Conservation (phyloP, 2,888 invertebrate genomes). For the Helobdella robusta region DNA sequence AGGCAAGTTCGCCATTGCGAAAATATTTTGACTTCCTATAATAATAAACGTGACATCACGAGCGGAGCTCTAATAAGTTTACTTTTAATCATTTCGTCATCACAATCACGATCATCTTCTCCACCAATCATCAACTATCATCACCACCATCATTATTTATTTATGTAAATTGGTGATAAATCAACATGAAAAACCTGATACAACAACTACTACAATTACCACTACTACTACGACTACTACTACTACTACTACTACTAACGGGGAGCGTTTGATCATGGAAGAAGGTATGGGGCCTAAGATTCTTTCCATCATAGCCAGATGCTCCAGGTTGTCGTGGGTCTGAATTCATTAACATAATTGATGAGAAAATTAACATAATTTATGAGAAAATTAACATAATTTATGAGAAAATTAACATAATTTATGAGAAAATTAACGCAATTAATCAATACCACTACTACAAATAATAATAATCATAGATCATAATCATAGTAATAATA, state of each 20-base stretch:
- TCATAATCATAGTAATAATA: too few species aligned
- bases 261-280: slow-evolving; percentile 58
- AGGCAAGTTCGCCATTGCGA: slow-evolving; percentile 90
- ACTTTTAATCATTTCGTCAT: too few species aligned
- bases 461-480: neutral
- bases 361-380: too few species aligned
- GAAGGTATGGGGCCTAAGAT: slow-evolving; percentile 91
- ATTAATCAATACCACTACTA: neutral
- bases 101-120: neutral
- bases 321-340: slow-evolving; percentile 98
- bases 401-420: too few species aligned
- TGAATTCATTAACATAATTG: too few species aligned
- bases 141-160: neutral
- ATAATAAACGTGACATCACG: too few species aligned
- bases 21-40: slow-evolving; percentile 84
- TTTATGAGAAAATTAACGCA: neutral
- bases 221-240: too few species aligned
- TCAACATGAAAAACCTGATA: neutral
- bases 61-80: too few species aligned
- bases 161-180: too few species aligned
- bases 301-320: slow-evolving; percentile 99
- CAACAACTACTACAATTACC: too few species aligned
- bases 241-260: slow-evolving; percentile 55
- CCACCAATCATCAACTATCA: neutral
- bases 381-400: too few species aligned